phyloP scores from a whole-genome alignment of 2,888 invertebrate genomes.

The Napeogenes sylphis region DNA sequence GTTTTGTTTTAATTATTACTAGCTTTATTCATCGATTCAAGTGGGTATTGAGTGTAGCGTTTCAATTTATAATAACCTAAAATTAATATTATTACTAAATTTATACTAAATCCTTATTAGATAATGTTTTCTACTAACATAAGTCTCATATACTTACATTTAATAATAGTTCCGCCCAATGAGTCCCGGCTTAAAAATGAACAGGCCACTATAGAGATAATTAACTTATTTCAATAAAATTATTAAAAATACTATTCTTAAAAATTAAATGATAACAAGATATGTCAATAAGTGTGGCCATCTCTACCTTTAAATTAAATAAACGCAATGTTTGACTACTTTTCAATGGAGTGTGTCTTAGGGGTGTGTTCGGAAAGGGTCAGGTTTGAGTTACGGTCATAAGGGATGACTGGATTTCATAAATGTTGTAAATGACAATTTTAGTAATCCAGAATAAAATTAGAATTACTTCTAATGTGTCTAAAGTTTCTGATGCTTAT shows the following conservation, averaged over 20 bases:
- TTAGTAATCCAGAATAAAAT: too few relatives aligned
- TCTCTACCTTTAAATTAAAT: slow-evolving; percentile 15
- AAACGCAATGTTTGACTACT: slow-evolving; percentile 27
- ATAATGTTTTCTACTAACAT: too few relatives aligned
- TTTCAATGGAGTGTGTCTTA: slow-evolving; percentile 24
- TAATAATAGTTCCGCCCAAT: too few relatives aligned
- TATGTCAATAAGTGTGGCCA: too few relatives aligned
- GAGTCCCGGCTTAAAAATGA: slow-evolving; percentile 37
- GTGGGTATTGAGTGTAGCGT: not conserved
- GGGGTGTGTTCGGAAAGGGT: too few relatives aligned
- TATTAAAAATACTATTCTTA: not conserved
- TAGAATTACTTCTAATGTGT: too few relatives aligned
- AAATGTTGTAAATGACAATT: too few relatives aligned
- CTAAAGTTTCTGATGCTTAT: too few relatives aligned
- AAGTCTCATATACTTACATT: too few relatives aligned
- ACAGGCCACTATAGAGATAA: slow-evolving; percentile 17
- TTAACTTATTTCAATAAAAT: too few relatives aligned
- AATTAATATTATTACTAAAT: slow-evolving; percentile 44
- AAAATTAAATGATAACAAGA: not conserved
- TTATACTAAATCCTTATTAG: slow-evolving; percentile 25
- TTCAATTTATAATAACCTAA: not conserved
- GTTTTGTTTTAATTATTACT: not conserved
- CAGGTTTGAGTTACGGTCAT: too few relatives aligned
- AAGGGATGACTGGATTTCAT: too few relatives aligned
- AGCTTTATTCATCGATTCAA: not conserved